Evolutionary conservation across 2,797 vertebrate species (phyloP).

Genomic region (Poecilia gillii): DNA sequence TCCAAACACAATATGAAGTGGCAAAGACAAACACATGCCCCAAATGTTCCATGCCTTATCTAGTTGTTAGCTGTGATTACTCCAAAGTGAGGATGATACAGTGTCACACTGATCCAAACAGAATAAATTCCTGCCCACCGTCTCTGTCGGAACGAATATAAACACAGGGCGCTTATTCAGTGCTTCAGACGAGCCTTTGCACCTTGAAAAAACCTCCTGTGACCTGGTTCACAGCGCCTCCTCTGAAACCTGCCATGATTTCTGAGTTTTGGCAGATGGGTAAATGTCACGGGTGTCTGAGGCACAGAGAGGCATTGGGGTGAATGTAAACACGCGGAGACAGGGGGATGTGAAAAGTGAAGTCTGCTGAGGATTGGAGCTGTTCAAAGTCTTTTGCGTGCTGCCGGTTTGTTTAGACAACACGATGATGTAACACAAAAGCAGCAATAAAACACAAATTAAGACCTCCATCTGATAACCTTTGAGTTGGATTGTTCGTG

Average conservation of each 20-base stretch:
- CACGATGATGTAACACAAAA: constrained; percentile 56
- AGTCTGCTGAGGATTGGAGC: constrained; percentile 38
- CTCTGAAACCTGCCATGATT: constrained; percentile 44
- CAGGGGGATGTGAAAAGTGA: constrained; percentile 31
- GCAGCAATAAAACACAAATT: constrained; percentile 65
- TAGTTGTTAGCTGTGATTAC: constrained; percentile 62
- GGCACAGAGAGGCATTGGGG: constrained; percentile 35
- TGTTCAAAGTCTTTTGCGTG: constrained; percentile 36
- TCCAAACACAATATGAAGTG: constrained; percentile 63
- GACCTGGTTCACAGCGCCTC: constrained; percentile 24
- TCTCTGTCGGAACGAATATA: constrained; percentile 72
- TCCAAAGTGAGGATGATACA: constrained; percentile 67
- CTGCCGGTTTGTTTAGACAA: constrained; percentile 68
- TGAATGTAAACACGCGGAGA: constrained; percentile 63
- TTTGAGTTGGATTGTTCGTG: constrained; percentile 33
- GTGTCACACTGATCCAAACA: constrained; percentile 77
- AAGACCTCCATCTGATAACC: constrained; percentile 61
- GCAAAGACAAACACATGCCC: constrained; percentile 63
- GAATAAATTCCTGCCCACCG: constrained; percentile 78
- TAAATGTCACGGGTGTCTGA: constrained; percentile 42
- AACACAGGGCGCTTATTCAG: constrained; percentile 68
- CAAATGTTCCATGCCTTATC: constrained; percentile 80
- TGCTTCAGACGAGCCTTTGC: constrained; percentile 55
- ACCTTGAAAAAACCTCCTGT: constrained; percentile 6
- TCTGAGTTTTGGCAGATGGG: constrained; percentile 54